phyloP scores from a whole-genome alignment of 1,140 invertebrate species.

The Panulirus ornatus region DNA sequence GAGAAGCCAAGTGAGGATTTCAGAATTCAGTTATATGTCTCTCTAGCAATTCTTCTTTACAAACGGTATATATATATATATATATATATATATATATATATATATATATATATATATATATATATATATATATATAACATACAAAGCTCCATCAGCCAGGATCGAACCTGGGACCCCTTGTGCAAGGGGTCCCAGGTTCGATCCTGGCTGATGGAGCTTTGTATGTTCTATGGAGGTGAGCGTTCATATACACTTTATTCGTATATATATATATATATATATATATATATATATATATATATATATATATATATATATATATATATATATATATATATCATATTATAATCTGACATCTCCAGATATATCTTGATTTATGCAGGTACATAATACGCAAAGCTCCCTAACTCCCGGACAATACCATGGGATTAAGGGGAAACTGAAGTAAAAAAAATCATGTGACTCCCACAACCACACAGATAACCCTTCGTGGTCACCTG shows the following conservation, averaged over 20 bases:
- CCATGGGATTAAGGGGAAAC: conserved; percentile 16
- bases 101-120: neutral
- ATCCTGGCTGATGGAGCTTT: no score
- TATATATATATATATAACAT: neutral
- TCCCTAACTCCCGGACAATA: conserved; percentile 11
- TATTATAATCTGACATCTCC: neutral
- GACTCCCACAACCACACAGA: neutral
- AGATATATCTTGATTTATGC: conserved; percentile 37
- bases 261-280: conserved; percentile 23
- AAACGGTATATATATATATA: neutral
- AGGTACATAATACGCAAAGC: neutral
- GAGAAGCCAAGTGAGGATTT: no score
- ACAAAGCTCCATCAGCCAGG: no score
- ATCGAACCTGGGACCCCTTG: no score
- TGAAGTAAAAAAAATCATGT: conserved; percentile 28
- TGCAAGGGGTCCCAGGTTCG: no score
- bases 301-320: conserved; percentile 26
- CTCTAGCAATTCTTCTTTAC: no score
- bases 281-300: conserved; percentile 21
- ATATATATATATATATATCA: conserved; percentile 28
- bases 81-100: neutral
- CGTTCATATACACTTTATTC: neutral
- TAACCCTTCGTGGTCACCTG: conserved; percentile 33
- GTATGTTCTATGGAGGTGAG: no score
- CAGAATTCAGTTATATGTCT: no score